Evolutionary conservation across 2,113 vertebrate species (phyloP), one percentile per base, ranked within the genome.

Genomic region (Dasyornis broadbenti): DNA sequence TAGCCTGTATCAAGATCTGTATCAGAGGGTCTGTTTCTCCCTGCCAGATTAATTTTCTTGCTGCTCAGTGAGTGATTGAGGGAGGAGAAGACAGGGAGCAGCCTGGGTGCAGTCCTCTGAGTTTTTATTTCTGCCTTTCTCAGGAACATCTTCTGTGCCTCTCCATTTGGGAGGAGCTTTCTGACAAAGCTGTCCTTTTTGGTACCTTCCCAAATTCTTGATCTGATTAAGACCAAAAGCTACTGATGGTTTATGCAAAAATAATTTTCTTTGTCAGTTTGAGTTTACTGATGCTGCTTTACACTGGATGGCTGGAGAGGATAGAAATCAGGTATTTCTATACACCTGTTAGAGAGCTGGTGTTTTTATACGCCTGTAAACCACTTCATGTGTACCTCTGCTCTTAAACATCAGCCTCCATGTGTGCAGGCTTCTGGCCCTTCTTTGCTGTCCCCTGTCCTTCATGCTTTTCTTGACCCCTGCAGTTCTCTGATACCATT

Each of bases 181-280:
- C 40, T 1, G 0, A 22, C 13, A 6, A 5, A 71, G 39, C n/a
- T 56, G 11, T 11, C 20, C 1, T 1, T 18, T 60, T 28, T 12
- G 8, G 1, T 16, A 40, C 54, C 13, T 52, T 63, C 22, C 37
- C 37, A 37, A 39, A 27, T 68, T 56, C 37, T 42, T 79, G 47
- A 42, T 35, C 14, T 33, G 16, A 60, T 0, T 47, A 21, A 82
- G 26, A 63, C 17, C 7, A 15, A 23, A 44, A 33, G 9, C 35
- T 82, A 24, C 49, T 11, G 28, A 26, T 23, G 9, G 13, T 20
- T 44, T 57, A 22, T 33, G 15, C 9, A 37, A n/a, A 81, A 64
- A 21, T 30, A 33, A 1, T 53, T 52, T 35, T 64, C 40, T 65
- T 39, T 35, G 35, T n/a, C 53, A 28, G 15, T 33, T 77, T 49